Percentiles rank a stretch among this genome's conserved stretches.
phyloP scores from a whole-genome alignment of 2,113 vertebrate genomes.

The Zosterops pallidus region DNA sequence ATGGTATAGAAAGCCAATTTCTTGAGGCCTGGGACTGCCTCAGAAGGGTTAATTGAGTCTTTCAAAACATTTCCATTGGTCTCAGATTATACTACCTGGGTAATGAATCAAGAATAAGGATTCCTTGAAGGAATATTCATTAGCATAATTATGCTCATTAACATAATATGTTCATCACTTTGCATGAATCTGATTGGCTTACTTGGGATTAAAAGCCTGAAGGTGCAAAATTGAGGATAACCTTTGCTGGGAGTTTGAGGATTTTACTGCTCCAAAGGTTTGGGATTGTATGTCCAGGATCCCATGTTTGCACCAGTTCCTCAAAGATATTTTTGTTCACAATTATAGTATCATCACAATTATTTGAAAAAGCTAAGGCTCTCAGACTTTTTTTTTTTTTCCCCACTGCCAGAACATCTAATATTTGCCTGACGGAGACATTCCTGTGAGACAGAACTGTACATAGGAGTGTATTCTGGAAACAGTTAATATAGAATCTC shows the following conservation, averaged over 20 bases:
- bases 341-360: neutral
- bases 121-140: conserved; percentile 30
- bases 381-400: neutral
- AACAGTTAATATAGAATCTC: conserved; percentile 25
- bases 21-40: neutral
- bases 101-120: conserved; percentile 19
- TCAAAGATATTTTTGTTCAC: neutral
- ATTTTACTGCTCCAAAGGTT: neutral
- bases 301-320: neutral
- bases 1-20: neutral
- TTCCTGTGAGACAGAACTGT: neutral
- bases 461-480: neutral
- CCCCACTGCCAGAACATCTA: neutral
- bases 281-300: neutral
- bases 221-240: neutral
- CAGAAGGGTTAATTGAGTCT: neutral
- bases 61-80: conserved; percentile 12
- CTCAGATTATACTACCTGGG: neutral
- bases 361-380: neutral
- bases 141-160: conserved; percentile 48
- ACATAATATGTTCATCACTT: conserved; percentile 25
- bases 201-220: conserved; percentile 3
- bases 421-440: neutral
- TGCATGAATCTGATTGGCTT: conserved; percentile 16
- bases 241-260: neutral